phyloP scores from a whole-genome alignment of 2,797 vertebrate species.

The Xiphorhynchus erythropygius region DNA sequence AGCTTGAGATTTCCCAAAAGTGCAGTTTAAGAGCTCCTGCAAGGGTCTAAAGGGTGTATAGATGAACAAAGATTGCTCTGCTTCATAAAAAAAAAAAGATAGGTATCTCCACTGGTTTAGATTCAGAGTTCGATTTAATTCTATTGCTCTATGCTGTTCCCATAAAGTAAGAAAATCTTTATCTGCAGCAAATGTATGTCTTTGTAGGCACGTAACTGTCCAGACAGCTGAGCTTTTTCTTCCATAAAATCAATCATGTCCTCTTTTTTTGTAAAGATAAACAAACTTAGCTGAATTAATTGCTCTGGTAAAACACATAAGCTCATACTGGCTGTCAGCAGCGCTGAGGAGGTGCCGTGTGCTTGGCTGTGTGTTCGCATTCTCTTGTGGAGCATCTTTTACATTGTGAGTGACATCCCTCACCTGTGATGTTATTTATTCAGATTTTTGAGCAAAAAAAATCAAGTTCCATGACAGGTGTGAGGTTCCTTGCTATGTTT shows the following conservation, averaged over 20 bases:
- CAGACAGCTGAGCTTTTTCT: not conserved
- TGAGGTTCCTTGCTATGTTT: not conserved
- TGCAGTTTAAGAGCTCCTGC: not conserved
- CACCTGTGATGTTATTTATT: not conserved
- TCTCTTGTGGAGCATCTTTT: not conserved
- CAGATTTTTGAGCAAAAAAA: not conserved
- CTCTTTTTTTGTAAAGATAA: not conserved
- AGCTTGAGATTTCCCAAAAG: not conserved
- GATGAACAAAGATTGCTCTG: not conserved
- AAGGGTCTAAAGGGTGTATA: not conserved
- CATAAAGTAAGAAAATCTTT: not conserved
- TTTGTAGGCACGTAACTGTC: not conserved
- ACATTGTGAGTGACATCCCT: not conserved
- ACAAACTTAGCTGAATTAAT: not conserved
- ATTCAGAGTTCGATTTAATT: not conserved
- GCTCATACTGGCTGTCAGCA: not conserved
- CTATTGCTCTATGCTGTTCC: not conserved
- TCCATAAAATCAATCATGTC: not conserved
- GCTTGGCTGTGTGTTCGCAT: not conserved
- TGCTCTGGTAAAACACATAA: not conserved
- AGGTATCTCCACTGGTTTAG: not conserved
- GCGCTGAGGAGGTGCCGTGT: accelerated
- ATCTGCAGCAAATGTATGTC: not conserved
- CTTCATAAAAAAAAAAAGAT: not conserved
- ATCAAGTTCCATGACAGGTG: accelerated